Base-by-base conservation (phyloP, 2,888 invertebrate genomes). In the Papilio protenor region DNA sequence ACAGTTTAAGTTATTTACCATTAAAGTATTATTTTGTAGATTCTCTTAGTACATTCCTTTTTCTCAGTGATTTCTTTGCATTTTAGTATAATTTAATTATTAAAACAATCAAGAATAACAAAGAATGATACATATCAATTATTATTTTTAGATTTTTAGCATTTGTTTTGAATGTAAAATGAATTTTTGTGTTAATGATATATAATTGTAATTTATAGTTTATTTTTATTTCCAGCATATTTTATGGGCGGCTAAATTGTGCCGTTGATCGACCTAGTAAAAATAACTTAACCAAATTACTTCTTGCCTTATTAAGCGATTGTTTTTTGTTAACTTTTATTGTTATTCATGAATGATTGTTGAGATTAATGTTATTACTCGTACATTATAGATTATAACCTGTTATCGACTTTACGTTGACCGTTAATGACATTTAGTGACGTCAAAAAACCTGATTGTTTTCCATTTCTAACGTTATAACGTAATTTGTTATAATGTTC, bases 91-190 rank as follows among this genome's bases (percentile, higher is more conserved):
- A 82, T 78, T 69, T 70, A 49, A 80, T 81, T 78, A 79, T 77
- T 80, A 79, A 80, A 81, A 79, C 84, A 89, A 92, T 90, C 92
- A 92, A 92, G 92, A 91, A 91, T 92, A 90, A 88, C 86, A 86
- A 89, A 89, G 92, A 93, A 93, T 92, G 89, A 85, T 86, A 93
- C 93, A 94, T 94, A 94, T 94, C 94, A 93, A 87, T 86, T 80
- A 85, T 85, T 83, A 82, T 76, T 73, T 70, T 66, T 79, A 82
- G 75, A 79, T 81, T 83, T n/a, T 84, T 82, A 82, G 73, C 77
- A 77, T 80, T 81, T 72, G 75, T 79, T 77, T 74, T 77, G 64
- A 59, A 59, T 57, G 33, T 66, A 23, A 59, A 23, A 69, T 79
- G 78, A 79, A 21, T 40, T 16, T 66, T 75, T 14, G 21, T 27